These are phyloP conservation scores for Leptestheria dahalacensis DNA, from an alignment of 1,140 invertebrate species.

Conservation along the genomic window DNA sequence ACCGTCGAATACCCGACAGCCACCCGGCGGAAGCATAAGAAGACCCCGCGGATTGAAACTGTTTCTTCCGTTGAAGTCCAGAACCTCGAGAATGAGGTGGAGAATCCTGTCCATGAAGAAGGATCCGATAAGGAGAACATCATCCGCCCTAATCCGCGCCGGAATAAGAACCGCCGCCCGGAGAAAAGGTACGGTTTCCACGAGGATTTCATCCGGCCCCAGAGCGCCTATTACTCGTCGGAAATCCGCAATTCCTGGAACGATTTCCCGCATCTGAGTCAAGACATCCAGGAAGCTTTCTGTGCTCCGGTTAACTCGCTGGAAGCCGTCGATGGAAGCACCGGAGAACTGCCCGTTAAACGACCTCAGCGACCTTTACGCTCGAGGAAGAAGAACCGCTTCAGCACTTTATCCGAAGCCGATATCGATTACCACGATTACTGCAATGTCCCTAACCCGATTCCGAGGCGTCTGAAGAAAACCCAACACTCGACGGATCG, in stretches of 20 bases:
- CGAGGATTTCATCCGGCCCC: conserved; percentile 5
- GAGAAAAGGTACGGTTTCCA: conserved; percentile 2
- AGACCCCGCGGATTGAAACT: not conserved
- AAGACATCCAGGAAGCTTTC: conserved; percentile 9
- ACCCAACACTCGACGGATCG: not conserved
- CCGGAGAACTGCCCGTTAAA: not conserved
- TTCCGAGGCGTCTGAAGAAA: not conserved
- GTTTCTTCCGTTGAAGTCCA: not conserved
- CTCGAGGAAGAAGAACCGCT: conserved; percentile 8
- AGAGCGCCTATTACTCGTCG: conserved; percentile 9
- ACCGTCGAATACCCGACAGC: not conserved
- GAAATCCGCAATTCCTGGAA: conserved; percentile 7
- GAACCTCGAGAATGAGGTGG: not conserved
- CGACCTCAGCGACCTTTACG: conserved; percentile 14
- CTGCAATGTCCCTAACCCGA: conserved; percentile 5
- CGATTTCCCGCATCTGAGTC: conserved; percentile 6
- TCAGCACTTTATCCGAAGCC: not conserved
- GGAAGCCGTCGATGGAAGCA: conserved; percentile 10
- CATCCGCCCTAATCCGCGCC: conserved; percentile 3
- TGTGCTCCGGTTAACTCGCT: conserved; percentile 12
- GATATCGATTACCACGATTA: conserved; percentile 3
- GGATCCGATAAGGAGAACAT: conserved; percentile 9
- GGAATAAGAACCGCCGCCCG: not conserved
- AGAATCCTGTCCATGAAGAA: not conserved
- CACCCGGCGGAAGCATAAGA: not conserved